Conservation (phyloP, 2,888 invertebrate genomes). For the Linhomoeus sp. region DNA sequence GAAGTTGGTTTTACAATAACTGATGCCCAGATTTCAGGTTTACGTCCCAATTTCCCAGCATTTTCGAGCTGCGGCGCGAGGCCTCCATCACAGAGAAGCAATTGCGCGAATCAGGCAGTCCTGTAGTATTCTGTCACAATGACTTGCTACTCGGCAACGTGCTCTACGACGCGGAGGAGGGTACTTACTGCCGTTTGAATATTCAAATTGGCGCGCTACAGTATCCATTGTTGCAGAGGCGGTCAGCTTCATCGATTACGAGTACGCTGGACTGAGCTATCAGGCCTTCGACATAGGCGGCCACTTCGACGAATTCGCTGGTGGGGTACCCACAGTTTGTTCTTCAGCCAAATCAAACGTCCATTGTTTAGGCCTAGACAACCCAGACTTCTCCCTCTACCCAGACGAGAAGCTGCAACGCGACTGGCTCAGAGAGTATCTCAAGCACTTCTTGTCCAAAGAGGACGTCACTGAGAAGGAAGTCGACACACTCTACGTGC, state of each 20-base stretch:
- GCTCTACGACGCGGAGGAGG: slow-evolving; percentile 52
- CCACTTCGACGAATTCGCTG: slow-evolving; percentile 91
- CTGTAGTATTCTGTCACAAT: slow-evolving; percentile 81
- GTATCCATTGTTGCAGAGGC: slow-evolving; percentile 30
- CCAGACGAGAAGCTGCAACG: too few species aligned
- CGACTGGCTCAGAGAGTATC: too few species aligned
- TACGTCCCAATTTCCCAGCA: slow-evolving; percentile 1
- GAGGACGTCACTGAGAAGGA: too few species aligned
- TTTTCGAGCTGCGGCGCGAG: slow-evolving; percentile 2
- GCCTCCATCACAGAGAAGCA: slow-evolving; percentile 7
- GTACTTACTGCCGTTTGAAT: too few species aligned
- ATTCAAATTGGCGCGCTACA: too few species aligned
- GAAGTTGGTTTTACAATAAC: too few species aligned
- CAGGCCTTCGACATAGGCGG: slow-evolving; percentile 90
- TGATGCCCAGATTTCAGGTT: slow-evolving; percentile 9
- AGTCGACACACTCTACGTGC: too few species aligned
- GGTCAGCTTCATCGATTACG: slow-evolving; percentile 86
- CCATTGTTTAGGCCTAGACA: too few species aligned
- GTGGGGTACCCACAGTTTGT: slow-evolving; percentile 35
- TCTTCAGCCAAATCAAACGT: too few species aligned
- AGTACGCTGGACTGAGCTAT: slow-evolving; percentile 80
- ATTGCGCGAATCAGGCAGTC: slow-evolving; percentile 10
- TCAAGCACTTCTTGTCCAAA: too few species aligned
- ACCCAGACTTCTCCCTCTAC: too few species aligned
- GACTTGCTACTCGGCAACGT: slow-evolving; percentile 86